Evolutionary conservation across 2,797 vertebrate species (phyloP), one percentile per base, ranked within the genome.

Genomic region (Coluber constrictor): DNA sequence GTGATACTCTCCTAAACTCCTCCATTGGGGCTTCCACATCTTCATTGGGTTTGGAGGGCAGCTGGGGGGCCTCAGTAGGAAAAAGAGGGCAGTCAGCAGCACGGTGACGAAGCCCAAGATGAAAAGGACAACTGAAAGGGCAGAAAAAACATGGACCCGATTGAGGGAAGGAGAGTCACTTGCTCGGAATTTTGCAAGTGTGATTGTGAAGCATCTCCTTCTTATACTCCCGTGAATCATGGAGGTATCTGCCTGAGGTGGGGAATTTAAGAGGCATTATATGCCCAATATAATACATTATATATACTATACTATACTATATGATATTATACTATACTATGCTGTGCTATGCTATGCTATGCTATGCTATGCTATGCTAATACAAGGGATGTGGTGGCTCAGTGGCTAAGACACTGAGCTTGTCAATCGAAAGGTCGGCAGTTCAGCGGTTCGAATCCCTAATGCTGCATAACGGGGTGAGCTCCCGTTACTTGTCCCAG

Each of bases 21-120:
- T 98, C 99, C 99, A 99, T 37, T 95, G 98, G 86, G 99, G 98
- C 92, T 98, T 98, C 94, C 96, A 98, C 93, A 93, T 97, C 96
- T 97, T 97, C 93, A 98, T 95, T 8, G 98, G 98, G 88, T 97
- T 97, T 0, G 97, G 88, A 23, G 93, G 95, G 29, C 97, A 95
- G 32, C 95, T 97, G 54, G 97, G 94, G 29, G 98, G 98, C 90
- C 96, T 98, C 37, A 99, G 95, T 90, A 98, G 94, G 3, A 99
- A 88, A 86, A 98, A 97, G 54, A 98, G 97, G 66, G 96, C 97
- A 7, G 97, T 98, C 94, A 99, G 95, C 93, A 98, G 59, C 29
- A 97, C 59, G 3, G 98, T 97, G 0, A 98, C 94, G 94, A 98
- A 96, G 92, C 97, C 97, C 94, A 98, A 96, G 93, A 98, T 91